Evolutionary conservation across 2,113 vertebrate genomes (phyloP).

Genomic region (Zootoca vivipara): DNA sequence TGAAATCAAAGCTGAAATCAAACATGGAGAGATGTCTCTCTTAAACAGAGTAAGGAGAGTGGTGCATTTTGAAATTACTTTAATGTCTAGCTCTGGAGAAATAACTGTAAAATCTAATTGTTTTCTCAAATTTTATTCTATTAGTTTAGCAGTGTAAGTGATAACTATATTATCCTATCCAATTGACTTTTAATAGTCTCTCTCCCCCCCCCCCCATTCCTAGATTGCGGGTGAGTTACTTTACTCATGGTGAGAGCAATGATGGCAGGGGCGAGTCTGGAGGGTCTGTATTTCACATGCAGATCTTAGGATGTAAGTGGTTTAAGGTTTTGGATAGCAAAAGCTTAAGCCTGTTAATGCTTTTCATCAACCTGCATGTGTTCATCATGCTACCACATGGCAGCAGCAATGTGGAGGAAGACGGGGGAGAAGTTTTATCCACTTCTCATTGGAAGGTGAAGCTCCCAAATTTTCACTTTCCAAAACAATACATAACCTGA

Average conservation of each 20-base stretch:
- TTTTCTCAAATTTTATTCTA: constrained; percentile 27
- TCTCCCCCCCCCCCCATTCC: neutral
- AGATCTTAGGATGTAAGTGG: neutral
- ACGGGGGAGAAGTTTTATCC: no score
- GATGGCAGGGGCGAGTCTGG: neutral
- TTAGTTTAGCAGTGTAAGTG: constrained; percentile 6
- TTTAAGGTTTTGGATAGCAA: neutral
- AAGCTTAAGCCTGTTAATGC: no score
- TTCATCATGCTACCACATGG: no score
- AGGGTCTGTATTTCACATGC: neutral
- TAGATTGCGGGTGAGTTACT: neutral
- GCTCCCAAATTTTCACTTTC: no score
- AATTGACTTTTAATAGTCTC: constrained; percentile 4
- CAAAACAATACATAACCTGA: no score
- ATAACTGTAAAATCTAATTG: neutral
- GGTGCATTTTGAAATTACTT: neutral
- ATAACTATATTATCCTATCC: constrained; percentile 11
- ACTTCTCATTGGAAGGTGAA: no score
- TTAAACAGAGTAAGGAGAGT: neutral
- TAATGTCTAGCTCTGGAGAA: constrained; percentile 14
- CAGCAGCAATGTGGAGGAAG: neutral
- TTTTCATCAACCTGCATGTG: no score
- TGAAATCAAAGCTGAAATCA: constrained; percentile 58
- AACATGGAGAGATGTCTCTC: constrained; percentile 34
- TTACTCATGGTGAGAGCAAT: neutral